A percentile compares a stretch with the other conserved stretches of the same genome.
phyloP scores from a whole-genome alignment of 1,140 invertebrate genomes.

The Platyscapa corneri region DNA sequence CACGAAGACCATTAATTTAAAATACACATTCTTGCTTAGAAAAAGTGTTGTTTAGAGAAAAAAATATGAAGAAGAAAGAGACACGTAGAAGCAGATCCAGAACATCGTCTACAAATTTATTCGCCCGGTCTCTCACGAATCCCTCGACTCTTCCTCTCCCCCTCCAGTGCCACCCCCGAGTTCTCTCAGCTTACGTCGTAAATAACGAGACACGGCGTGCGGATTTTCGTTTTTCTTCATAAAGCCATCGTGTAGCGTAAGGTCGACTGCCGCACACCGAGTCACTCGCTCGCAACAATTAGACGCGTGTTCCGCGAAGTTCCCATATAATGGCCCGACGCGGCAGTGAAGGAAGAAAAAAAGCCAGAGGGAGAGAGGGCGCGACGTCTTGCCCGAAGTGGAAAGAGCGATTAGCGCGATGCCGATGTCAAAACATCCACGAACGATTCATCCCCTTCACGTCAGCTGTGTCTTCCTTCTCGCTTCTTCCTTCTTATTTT shows the following conservation, averaged over 20 bases:
- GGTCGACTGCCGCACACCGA: slow-evolving; percentile 41
- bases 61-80: neutral
- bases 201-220: slow-evolving; percentile 42
- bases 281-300: slow-evolving; percentile 60
- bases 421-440: slow-evolving; percentile 71
- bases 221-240: slow-evolving; percentile 35
- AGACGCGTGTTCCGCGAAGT: slow-evolving; percentile 62
- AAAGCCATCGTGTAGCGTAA: slow-evolving; percentile 35
- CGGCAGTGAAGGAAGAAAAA: slow-evolving; percentile 37
- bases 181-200: slow-evolving; percentile 42
- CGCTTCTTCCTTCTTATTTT: slow-evolving; percentile 12
- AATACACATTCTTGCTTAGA: slow-evolving; percentile 9
- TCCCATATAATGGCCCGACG: slow-evolving; percentile 54
- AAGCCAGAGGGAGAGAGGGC: neutral
- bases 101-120: slow-evolving; percentile 36
- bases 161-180: neutral
- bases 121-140: neutral
- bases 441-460: slow-evolving; percentile 44
- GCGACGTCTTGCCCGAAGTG: slow-evolving; percentile 63
- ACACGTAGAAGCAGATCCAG: slow-evolving; percentile 23
- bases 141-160: neutral
- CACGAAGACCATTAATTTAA: neutral
- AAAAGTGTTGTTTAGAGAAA: slow-evolving; percentile 4
- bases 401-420: slow-evolving; percentile 71
- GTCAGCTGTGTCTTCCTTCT: neutral